Percentiles rank a stretch among this genome's conserved stretches.
These are phyloP conservation scores for Phaonia tiefii DNA, from an alignment of 2,888 invertebrate genomes.

Conservation along the genomic window DNA sequence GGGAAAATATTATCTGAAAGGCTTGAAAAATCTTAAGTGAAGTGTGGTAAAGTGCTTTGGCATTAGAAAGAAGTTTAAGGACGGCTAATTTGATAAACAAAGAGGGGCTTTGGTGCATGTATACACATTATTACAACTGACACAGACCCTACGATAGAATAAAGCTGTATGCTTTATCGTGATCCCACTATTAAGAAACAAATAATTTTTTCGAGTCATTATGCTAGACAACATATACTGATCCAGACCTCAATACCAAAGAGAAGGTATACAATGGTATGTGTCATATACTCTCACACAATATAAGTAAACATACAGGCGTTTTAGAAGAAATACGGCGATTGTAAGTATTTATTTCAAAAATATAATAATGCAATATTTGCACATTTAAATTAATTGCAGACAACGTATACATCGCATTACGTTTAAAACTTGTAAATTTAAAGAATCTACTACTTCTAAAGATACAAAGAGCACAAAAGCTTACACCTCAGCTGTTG, in stretches of 20 bases:
- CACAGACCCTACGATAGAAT: too few relatives aligned
- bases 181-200: too few relatives aligned
- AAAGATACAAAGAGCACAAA: too few relatives aligned
- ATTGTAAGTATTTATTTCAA: constrained; percentile 82
- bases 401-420: constrained; percentile 84
- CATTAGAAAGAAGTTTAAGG: too few relatives aligned
- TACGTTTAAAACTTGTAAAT: constrained; percentile 82
- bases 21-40: not conserved
- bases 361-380: too few relatives aligned
- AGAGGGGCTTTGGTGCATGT: too few relatives aligned
- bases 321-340: constrained; percentile 86
- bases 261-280: constrained; percentile 87
- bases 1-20: constrained; percentile 84
- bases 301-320: constrained; percentile 88
- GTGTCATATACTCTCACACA: constrained; percentile 90
- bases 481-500: constrained; percentile 33
- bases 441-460: constrained; percentile 78
- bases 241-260: constrained; percentile 82
- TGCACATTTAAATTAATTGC: constrained; percentile 68
- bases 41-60: too few relatives aligned
- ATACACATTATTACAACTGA: too few relatives aligned
- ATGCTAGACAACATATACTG: too few relatives aligned
- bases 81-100: too few relatives aligned
- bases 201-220: too few relatives aligned
- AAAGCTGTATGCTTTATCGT: too few relatives aligned